phyloP scores from a whole-genome alignment of 2,113 vertebrate species.

The Antechinus stuartii region DNA sequence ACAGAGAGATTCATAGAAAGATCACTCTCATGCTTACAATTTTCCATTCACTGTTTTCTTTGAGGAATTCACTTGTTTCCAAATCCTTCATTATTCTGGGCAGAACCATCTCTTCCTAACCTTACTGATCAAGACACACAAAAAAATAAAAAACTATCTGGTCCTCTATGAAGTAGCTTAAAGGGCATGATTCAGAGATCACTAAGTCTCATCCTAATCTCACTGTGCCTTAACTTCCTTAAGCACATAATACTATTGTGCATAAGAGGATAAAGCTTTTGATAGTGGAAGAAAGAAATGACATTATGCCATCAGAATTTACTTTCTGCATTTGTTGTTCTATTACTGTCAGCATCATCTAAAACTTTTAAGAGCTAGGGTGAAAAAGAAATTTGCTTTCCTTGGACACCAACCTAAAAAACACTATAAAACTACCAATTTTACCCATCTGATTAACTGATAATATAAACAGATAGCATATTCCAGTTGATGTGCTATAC shows the following conservation, averaged over 20 bases:
- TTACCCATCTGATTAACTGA: not conserved
- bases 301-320: not conserved
- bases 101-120: not conserved
- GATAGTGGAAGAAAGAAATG: not conserved
- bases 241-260: not conserved
- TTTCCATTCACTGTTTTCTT: not conserved
- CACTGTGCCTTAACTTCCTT: not conserved
- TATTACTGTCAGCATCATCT: not conserved
- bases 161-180: not conserved
- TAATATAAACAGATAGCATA: not conserved
- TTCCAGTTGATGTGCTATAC: not conserved
- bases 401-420: conserved; percentile 23
- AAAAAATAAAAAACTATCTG: not conserved
- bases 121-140: not conserved
- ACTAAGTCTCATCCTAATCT: not conserved
- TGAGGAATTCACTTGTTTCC: not conserved
- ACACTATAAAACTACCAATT: not conserved
- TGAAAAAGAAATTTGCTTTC: conserved; percentile 27
- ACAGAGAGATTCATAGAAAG: not conserved
- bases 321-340: not conserved
- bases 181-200: not conserved
- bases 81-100: not conserved
- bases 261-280: not conserved
- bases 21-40: not conserved
- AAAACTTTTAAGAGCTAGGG: not conserved